Percentiles rank a stretch among this genome's conserved stretches.
Evolutionary conservation across 2,797 vertebrate species (phyloP).

Genomic region (Coranthus polyacanthus): DNA sequence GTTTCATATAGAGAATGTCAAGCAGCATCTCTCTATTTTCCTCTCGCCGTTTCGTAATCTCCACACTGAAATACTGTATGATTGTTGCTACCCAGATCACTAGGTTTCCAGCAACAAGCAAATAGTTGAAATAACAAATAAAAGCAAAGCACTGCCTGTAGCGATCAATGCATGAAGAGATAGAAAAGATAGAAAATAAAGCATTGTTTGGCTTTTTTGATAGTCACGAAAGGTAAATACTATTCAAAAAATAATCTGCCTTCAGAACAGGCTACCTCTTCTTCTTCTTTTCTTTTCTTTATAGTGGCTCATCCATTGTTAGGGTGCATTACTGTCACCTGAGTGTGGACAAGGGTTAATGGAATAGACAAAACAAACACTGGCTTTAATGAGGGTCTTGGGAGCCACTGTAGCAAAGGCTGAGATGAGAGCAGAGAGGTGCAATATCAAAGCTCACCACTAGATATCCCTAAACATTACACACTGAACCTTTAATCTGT

Average conservation of each 20-base stretch:
- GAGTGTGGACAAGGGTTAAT: no score
- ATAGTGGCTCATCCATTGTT: no score
- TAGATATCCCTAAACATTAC: no score
- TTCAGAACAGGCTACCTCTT: not conserved
- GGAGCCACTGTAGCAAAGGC: no score
- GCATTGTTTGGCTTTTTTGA: conserved; percentile 21
- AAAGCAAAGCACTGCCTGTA: conserved; percentile 23
- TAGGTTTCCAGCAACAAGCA: conserved; percentile 22
- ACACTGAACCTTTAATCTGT: no score
- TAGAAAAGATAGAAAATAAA: conserved; percentile 3
- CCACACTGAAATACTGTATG: conserved; percentile 42
- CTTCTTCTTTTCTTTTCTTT: not conserved
- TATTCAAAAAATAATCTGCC: conserved; percentile 9
- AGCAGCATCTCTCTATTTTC: conserved; percentile 67
- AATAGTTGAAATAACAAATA: conserved; percentile 41
- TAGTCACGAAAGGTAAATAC: conserved; percentile 15
- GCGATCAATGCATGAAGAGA: conserved; percentile 10
- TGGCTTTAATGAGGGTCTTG: no score
- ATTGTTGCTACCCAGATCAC: conserved; percentile 32
- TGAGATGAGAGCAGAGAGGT: no score
- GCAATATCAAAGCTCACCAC: no score
- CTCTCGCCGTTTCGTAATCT: conserved; percentile 66
- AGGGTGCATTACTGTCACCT: no score
- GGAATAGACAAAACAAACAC: no score
- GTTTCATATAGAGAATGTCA: conserved; percentile 71